A percentile compares a stretch with the other conserved stretches of the same genome.
Conservation (phyloP, 2,113 vertebrate species). For the Stictonetta naevosa region DNA sequence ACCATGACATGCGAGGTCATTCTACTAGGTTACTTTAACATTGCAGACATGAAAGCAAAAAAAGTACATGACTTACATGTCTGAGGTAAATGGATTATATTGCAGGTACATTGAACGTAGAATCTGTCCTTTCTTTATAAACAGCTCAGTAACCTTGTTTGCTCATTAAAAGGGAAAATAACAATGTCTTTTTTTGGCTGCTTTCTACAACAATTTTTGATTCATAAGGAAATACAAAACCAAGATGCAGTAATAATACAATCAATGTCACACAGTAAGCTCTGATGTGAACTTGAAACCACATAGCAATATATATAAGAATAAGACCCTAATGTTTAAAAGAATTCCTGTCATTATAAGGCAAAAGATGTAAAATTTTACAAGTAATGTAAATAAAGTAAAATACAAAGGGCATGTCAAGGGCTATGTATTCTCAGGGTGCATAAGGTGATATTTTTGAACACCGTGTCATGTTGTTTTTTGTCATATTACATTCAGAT, state of each 20-base stretch:
- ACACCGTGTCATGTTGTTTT: accelerated
- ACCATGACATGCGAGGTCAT: not conserved
- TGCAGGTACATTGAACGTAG: accelerated
- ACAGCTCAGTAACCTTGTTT: not conserved
- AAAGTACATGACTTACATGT: not conserved
- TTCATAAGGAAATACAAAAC: not conserved
- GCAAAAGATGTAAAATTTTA: not conserved
- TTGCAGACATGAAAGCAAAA: not conserved
- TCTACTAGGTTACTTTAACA: not conserved
- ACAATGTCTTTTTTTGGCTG: not conserved
- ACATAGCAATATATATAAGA: not conserved
- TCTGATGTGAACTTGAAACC: not conserved
- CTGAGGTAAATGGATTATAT: not conserved
- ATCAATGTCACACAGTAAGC: not conserved
- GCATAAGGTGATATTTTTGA: not conserved
- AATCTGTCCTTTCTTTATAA: not conserved
- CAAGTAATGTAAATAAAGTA: not conserved
- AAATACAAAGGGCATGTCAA: not conserved
- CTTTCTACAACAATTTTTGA: not conserved
- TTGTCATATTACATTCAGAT: not conserved
- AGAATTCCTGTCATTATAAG: not conserved
- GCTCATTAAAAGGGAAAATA: not conserved
- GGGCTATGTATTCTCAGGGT: not conserved
- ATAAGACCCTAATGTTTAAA: not conserved
- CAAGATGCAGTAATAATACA: not conserved